phyloP scores from a whole-genome alignment of 1,140 invertebrate genomes.

The Rhynchophorus ferrugineus region DNA sequence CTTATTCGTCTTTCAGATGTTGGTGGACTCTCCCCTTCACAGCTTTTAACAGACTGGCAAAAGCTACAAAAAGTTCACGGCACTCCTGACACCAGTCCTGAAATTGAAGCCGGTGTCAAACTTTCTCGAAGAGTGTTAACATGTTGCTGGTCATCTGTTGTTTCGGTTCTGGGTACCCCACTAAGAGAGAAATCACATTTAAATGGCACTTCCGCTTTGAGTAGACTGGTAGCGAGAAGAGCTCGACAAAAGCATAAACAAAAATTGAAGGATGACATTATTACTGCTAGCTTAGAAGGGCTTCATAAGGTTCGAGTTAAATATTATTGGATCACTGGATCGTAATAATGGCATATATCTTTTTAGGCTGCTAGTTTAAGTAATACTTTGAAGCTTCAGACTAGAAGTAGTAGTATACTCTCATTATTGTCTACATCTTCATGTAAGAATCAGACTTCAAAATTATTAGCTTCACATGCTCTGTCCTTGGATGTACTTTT shows the following conservation, averaged over 20 bases:
- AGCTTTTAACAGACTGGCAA: constrained; percentile 78
- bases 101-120: constrained; percentile 61
- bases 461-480: constrained; percentile 75
- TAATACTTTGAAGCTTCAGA: constrained; percentile 70
- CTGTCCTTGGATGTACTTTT: constrained; percentile 82
- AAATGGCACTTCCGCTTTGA: constrained; percentile 42
- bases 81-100: constrained; percentile 55
- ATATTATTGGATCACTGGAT: too few relatives aligned
- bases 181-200: constrained; percentile 53
- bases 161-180: constrained; percentile 76
- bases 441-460: constrained; percentile 59
- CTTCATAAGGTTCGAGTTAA: constrained; percentile 64
- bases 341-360: constrained; percentile 1
- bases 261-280: constrained; percentile 58
- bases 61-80: constrained; percentile 63
- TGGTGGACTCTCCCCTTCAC: constrained; percentile 69
- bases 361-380: constrained; percentile 62
- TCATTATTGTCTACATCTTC: constrained; percentile 69
- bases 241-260: constrained; percentile 49
- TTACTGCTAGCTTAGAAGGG: constrained; percentile 80
- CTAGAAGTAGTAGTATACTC: constrained; percentile 74
- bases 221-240: constrained; percentile 35
- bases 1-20: constrained; percentile 56
- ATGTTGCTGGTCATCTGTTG: constrained; percentile 84
- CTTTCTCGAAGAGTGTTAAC: constrained; percentile 66